Percentiles rank a stretch among this genome's conserved stretches.
Conservation (phyloP, 1,140 invertebrate genomes). For the Drosophila biarmipes region DNA sequence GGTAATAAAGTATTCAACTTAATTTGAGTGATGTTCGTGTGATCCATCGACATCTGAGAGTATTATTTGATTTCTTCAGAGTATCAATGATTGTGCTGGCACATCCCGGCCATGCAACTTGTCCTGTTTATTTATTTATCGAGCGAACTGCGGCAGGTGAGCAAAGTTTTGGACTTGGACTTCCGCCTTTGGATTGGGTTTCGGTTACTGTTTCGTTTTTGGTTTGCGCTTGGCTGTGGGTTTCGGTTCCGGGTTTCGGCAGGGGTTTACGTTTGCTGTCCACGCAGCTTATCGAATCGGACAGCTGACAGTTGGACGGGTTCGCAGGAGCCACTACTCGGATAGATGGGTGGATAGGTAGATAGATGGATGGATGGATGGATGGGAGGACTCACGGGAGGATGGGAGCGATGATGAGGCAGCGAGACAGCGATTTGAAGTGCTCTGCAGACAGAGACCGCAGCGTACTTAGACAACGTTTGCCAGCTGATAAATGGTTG, state of each 20-base stretch:
- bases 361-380: conserved; percentile 1
- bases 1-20: background rate
- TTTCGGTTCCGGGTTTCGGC: conserved; percentile 31
- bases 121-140: conserved; percentile 53
- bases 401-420: conserved; percentile 18
- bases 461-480: conserved; percentile 65
- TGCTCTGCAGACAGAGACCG: conserved; percentile 57
- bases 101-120: background rate
- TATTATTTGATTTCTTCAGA: background rate
- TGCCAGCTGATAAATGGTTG: conserved; percentile 68
- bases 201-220: conserved; percentile 22
- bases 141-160: conserved; percentile 38
- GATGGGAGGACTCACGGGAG: background rate
- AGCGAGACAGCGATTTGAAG: conserved; percentile 53
- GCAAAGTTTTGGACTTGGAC: conserved; percentile 13
- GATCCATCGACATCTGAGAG: background rate
- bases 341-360: conserved; percentile 2
- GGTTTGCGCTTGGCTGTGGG: conserved; percentile 3
- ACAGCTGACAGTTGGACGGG: conserved; percentile 67
- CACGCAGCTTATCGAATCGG: conserved; percentile 60
- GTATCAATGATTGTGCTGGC: background rate
- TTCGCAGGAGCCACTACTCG: conserved; percentile 9
- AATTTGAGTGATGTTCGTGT: background rate
- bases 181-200: conserved; percentile 13
- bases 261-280: conserved; percentile 16